Evolutionary conservation across 2,797 vertebrate genomes (phyloP), one percentile per base, ranked within the genome.

Genomic region (Diplodus sargus): DNA sequence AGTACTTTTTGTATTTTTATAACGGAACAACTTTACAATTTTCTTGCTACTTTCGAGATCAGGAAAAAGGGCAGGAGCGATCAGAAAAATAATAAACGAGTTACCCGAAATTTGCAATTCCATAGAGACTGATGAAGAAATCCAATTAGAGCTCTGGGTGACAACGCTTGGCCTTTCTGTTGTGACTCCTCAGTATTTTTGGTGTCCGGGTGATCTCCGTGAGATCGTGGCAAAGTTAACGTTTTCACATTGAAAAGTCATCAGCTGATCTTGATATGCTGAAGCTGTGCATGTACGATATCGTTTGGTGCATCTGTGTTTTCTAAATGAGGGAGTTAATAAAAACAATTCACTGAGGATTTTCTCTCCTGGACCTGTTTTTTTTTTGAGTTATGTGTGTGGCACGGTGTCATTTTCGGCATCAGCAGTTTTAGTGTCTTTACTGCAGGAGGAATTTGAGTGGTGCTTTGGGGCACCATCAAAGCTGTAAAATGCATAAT

Each of bases 171-270:
- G 90, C 93, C 91, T 95, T 95, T 93, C 82, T 93, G 90, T 91
- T 79, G 83, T 86, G 86, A 91, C 90, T 92, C 90, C 88, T 91
- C 88, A 82, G 89, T 90, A 90, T 91, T 92, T 39, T 91, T 85
- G 73, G 87, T 88, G 89, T 92, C 83, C 83, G 28, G 74, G 83
- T 94, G 95, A 97, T 98, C 97, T 98, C 97, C 69, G 84, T 97
- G 97, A 98, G 97, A 98, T 98, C 87, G 89, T 91, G 91, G 90
- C 92, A 91, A 93, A 39, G 15, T 47, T 91, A 87, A 80, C 51
- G 83, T 95, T 99, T 99, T 99, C 97, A 98, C 96, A 97, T 98
- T 98, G 97, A 97, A 99, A 99, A 96, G 96, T 93, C 92, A 92
- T 89, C 92, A 94, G 94, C 93, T 94, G 94, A 95, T 95, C 95